Base-by-base conservation (phyloP, 2,797 vertebrate genomes). In the Karalla daura region DNA sequence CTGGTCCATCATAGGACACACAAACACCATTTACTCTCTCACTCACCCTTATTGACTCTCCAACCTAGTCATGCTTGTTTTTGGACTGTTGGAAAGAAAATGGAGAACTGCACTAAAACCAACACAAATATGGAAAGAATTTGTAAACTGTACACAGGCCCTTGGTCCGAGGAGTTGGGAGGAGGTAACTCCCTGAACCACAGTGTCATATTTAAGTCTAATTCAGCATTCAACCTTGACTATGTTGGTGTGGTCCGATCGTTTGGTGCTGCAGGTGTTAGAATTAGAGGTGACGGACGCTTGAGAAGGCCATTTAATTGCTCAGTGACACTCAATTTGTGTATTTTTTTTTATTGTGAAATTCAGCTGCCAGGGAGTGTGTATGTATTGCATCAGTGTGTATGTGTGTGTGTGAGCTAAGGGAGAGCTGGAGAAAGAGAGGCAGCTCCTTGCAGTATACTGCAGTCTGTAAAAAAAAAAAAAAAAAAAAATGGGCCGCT, bases 401-500 rank as follows among this genome's bases (percentile, higher is more conserved):
- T 39, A 12, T 53, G 39, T 61, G 66, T 62, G 56, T 44, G 49
- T 37, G 25, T 28, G 36, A 11, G 13, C 20, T 33, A 32, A 18
- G 27, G 28, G 25, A n/a, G 30, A 50, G 37, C 52, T 65, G 36
- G 18, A 53, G 72, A 21, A 49, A 32, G 58, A 74, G 61, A 62
- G 51, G 58, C 63, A 80, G 74, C 78, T 84, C 60, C 70, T 87
- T 86, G 80, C 78, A 78, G 74, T 76, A 75, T 76, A 79, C 86
- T 30, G 76, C 84, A 85, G 81, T 82, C 75, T 80, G 72, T 83
- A 58, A 74, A 88, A 80, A 81, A 86, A 86, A 81, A 81, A 78
- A 84, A 73, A 78, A 81, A 86, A 86, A 81, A 81, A 78, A 84
- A 73, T 77, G 51, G 75, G 74, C 75, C 54, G 81, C 87, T 88